Conservation (phyloP, 2,888 invertebrate genomes). For the Aporophyla nigra region DNA sequence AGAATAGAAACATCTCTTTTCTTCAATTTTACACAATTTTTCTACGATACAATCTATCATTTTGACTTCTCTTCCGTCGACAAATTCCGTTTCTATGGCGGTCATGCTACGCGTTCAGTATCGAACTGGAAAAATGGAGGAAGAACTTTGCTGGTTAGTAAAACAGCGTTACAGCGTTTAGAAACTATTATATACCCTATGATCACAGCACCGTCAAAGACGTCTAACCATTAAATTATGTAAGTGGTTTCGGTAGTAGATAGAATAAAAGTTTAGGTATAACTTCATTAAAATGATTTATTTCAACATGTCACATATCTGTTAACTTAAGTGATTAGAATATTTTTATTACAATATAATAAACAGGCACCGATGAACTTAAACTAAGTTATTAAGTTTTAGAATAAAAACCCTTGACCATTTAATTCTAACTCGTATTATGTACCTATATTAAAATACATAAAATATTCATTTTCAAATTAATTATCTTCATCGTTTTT, state of each 20-base stretch:
- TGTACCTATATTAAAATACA: not conserved
- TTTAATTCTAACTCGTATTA: not conserved
- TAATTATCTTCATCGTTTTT: not conserved
- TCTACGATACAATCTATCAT: too few relatives aligned
- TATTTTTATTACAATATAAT: slow-evolving; percentile 21
- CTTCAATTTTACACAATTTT: too few relatives aligned
- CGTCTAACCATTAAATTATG: not conserved
- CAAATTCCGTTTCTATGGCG: too few relatives aligned
- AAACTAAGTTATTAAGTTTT: slow-evolving; percentile 4
- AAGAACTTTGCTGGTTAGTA: not conserved
- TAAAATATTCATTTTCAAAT: slow-evolving; percentile 2
- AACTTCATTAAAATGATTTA: slow-evolving; percentile 57
- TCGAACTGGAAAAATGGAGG: not conserved
- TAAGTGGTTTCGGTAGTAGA: not conserved
- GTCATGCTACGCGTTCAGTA: too few relatives aligned
- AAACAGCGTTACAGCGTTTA: not conserved
- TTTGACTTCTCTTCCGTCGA: too few relatives aligned
- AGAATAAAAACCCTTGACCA: slow-evolving; percentile 63
- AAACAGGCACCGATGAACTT: slow-evolving; percentile 51
- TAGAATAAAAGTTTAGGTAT: slow-evolving; percentile 11
- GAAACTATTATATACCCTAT: too few relatives aligned
- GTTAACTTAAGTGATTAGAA: slow-evolving; percentile 16
- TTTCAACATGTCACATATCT: slow-evolving; percentile 46
- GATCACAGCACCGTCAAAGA: not conserved
- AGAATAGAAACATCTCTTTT: too few relatives aligned